Evolutionary conservation across 2,888 invertebrate species (phyloP), one percentile per base, ranked within the genome.

Genomic region (Tanaodytes sp.): DNA sequence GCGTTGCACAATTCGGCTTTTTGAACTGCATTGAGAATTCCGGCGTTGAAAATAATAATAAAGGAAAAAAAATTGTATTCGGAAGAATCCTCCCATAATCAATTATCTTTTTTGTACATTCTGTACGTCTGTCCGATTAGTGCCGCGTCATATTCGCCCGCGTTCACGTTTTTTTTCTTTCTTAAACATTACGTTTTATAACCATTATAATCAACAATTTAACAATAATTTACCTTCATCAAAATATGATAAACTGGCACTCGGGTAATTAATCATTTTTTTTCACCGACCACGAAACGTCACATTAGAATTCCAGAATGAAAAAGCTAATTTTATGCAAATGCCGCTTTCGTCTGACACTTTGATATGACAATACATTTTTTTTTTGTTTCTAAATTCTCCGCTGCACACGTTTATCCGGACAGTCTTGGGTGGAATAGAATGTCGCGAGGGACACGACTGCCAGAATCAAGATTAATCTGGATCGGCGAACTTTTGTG

Each of bases 321-420:
- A 68, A 68, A 67, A 68, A 62, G 62, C 51, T 62, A 52, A 68
- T 62, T 68, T 68, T 62, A 68, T 68, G 67, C 67, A 68, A 68
- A 62, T 62, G 57, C 49, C 55, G 52, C 57, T 62, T 68, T 68
- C 57, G 67, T 45, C 57, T 62, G 67, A 68, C 67, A 68, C 45
- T 57, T 57, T 62, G 62, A 68, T 62, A 55, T 55, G 59, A 51
- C 62, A 43, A 49, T 55, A 68, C 51, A 57, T 51, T 61, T 62
- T 68, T 61, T 62, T 68, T 65, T 65, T 33, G 27, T 49, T 55
- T 36, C 55, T 23, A 55, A 67, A 49, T 67, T 55, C 55, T 43
- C 39, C 49, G 43, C 27, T 51, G 61, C 30, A 59, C n/a, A 37
- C 33, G 40, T 39, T 31, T 62, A 45, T 9, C 11, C 33, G 33